These are phyloP conservation scores for Agonopterix heracliana DNA, from an alignment of 2,888 invertebrate genomes.

Conservation along the genomic window DNA sequence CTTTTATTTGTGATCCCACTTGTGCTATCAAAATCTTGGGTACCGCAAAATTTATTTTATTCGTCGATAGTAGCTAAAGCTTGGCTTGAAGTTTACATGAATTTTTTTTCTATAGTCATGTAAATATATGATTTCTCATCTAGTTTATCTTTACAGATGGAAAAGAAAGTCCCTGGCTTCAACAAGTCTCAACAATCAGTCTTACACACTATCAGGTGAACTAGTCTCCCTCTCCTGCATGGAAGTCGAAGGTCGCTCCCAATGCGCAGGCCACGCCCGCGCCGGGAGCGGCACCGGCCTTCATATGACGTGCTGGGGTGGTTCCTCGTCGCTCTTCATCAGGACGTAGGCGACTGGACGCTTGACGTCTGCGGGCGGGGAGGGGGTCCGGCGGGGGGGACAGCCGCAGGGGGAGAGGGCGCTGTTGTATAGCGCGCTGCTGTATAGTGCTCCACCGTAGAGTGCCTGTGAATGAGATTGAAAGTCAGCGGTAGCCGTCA, in stretches of 20 bases:
- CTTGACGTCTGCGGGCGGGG: slow-evolving; percentile 56
- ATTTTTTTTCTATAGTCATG: too few species aligned
- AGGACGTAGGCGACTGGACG: slow-evolving; percentile 79
- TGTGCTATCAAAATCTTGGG: too few species aligned
- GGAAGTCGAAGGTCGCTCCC: slow-evolving; percentile 70
- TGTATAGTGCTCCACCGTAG: slow-evolving; percentile 66
- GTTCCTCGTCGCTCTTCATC: slow-evolving; percentile 78
- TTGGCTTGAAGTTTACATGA: too few species aligned
- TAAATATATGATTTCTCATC: too few species aligned
- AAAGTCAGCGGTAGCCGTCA: too few species aligned
- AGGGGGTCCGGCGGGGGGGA: slow-evolving; percentile 59
- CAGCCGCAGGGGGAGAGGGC: slow-evolving; percentile 66
- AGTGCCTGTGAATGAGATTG: slow-evolving; percentile 44
- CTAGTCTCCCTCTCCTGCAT: slow-evolving; percentile 51
- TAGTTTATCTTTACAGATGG: too few species aligned
- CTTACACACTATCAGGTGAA: slow-evolving; percentile 63
- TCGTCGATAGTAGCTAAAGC: too few species aligned
- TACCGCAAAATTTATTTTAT: too few species aligned
- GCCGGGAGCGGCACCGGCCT: slow-evolving; percentile 90
- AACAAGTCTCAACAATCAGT: neutral
- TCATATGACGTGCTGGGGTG: slow-evolving; percentile 85
- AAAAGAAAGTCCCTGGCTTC: too few species aligned
- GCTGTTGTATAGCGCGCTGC: slow-evolving; percentile 63
- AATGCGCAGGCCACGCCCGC: slow-evolving; percentile 68
- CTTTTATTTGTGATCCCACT: too few species aligned